These are phyloP conservation scores for Diadophis punctatus DNA, from an alignment of 2,113 vertebrate species.

Conservation along the genomic window DNA sequence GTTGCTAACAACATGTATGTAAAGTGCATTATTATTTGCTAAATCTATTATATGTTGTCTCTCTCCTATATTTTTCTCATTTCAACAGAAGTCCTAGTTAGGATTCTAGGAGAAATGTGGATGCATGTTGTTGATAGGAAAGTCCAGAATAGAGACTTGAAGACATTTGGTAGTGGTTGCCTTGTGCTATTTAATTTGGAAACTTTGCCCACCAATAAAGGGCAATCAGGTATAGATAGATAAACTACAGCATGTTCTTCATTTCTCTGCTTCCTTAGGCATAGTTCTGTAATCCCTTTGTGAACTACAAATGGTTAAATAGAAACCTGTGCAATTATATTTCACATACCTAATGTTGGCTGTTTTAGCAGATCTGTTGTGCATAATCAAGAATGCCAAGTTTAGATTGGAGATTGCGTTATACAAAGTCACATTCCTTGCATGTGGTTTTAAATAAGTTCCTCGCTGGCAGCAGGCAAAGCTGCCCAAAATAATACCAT, in stretches of 20 bases:
- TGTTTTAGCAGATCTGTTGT: neutral
- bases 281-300: neutral
- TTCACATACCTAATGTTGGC: neutral
- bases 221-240: neutral
- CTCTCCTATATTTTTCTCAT: neutral
- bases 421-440: slow-evolving; percentile 4
- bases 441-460: neutral
- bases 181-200: neutral
- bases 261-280: neutral
- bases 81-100: neutral
- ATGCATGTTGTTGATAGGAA: neutral
- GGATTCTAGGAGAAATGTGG: neutral
- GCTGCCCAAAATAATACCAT: slow-evolving; percentile 33
- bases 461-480: neutral
- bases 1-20: neutral
- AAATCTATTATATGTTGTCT: neutral
- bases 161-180: neutral
- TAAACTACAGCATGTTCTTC: neutral
- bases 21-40: neutral
- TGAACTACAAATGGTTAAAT: neutral
- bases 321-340: neutral
- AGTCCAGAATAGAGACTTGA: neutral
- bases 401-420: neutral
- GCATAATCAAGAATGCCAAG: neutral
- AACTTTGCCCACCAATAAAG: neutral